Conservation (phyloP, 92 coral and sea anemone species). For the Heteractis magnifica region DNA sequence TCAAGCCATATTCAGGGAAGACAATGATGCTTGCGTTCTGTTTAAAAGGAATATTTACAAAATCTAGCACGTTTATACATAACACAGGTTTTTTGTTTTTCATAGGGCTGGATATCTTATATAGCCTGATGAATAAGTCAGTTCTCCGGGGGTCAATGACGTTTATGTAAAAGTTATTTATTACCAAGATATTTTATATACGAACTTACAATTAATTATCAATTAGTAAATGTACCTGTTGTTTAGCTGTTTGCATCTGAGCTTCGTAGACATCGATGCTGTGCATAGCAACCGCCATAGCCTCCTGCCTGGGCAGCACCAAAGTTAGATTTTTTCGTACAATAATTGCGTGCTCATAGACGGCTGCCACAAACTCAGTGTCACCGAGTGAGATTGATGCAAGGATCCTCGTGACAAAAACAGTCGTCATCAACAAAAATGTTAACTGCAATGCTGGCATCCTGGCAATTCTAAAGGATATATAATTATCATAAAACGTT, state of each 20-base stretch:
- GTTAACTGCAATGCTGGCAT: background rate
- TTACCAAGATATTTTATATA: too few species aligned
- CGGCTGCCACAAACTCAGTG: constrained; percentile 63
- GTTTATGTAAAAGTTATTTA: background rate
- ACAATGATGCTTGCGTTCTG: constrained; percentile 59
- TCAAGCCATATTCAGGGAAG: constrained; percentile 75
- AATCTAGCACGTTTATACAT: background rate
- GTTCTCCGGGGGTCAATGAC: background rate
- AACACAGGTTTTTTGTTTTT: too few species aligned
- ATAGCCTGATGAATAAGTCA: too few species aligned
- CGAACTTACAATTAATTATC: too few species aligned
- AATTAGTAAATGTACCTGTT: constrained; percentile 28
- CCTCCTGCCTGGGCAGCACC: constrained; percentile 43
- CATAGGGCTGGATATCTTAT: too few species aligned
- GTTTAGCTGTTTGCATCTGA: constrained; percentile 51
- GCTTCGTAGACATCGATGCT: constrained; percentile 65
- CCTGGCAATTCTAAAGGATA: background rate
- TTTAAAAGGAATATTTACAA: background rate
- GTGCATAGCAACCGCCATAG: constrained; percentile 48
- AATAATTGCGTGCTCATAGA: constrained; percentile 60
- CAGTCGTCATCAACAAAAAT: background rate
- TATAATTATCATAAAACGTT: too few species aligned
- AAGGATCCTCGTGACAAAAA: background rate
- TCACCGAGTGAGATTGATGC: constrained; percentile 16
- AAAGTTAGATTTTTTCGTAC: constrained; percentile 28